Conservation (phyloP, 1,140 invertebrate genomes). For the Physella acuta region DNA sequence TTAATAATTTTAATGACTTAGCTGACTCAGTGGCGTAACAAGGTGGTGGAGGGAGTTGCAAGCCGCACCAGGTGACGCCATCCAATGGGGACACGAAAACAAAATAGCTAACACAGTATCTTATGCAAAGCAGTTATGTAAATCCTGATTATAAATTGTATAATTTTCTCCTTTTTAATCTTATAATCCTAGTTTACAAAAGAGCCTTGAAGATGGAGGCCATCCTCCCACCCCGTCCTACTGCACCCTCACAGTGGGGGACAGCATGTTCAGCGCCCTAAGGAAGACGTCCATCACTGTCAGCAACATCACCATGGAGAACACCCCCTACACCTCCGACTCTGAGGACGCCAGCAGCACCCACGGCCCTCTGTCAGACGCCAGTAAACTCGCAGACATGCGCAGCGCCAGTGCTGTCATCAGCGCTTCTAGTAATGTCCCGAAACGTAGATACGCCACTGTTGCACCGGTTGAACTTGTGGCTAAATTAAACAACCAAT, state of each 20-base stretch:
- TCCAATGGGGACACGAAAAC: neutral
- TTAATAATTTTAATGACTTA: too few species aligned
- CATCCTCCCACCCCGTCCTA: slow-evolving; percentile 34
- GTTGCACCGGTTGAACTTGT: neutral
- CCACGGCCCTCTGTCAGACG: neutral
- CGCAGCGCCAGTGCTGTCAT: neutral
- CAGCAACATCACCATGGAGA: slow-evolving; percentile 30
- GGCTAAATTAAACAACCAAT: neutral
- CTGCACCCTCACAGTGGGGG: slow-evolving; percentile 37
- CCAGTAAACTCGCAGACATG: neutral
- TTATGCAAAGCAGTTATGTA: neutral
- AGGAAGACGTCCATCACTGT: slow-evolving; percentile 41
- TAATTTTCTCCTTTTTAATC: neutral
- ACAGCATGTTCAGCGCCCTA: slow-evolving; percentile 48
- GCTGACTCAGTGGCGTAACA: too few species aligned
- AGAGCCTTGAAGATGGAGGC: slow-evolving; percentile 28
- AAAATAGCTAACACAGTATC: neutral
- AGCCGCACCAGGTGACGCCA: too few species aligned
- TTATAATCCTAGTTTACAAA: slow-evolving; percentile 34
- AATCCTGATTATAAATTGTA: neutral
- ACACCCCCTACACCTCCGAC: slow-evolving; percentile 18
- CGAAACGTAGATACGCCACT: neutral
- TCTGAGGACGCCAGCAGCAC: slow-evolving; percentile 2
- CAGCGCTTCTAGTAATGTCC: neutral
- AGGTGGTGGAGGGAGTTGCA: too few species aligned